Evolutionary conservation across 2,797 vertebrate genomes (phyloP), one percentile per base, ranked within the genome.

Genomic region (Hydrolagus colliei): DNA sequence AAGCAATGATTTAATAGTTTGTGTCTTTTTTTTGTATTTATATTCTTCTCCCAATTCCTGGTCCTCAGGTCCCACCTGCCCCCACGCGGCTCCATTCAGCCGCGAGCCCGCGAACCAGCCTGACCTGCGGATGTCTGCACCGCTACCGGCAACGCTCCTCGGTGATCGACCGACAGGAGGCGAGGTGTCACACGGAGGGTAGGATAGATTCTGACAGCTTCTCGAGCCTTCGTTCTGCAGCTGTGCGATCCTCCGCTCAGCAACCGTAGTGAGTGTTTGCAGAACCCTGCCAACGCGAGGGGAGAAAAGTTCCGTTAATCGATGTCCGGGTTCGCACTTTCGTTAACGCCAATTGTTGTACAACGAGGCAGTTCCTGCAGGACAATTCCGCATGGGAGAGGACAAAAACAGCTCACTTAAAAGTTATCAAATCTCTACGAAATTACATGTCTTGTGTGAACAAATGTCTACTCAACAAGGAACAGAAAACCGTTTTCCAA

Each of bases 1-100:
- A 67, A 79, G 8, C 14, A 63, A 79, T 79, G 61, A 79, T 27
- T 79, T 79, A 18, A 80, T 67, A 67, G 22, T 80, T 80, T 80
- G 41, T 52, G 62, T 4, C 27, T 52, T 80, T 67, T 80, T 67
- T 67, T 14, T 65, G 52, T 61, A 78, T 78, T 78, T 78, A 78
- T 80, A 27, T 16, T 63, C 18, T 65, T 65, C 67, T 2, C 62
- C 13, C 13, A 80, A 27, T 80, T 80, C 13, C 62, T 32, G 18
- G 62, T 32, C 65, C 67, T 80, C 20, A 9, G 22, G 16, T 62
- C 6, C 41, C 65, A 12, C 77, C 13, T 80, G 22, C 78, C 13
- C 27, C 62, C 20, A 32, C 67, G 11, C 13, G 65, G 14, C 16
- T 80, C 35, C 22, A 27, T 35, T 80, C 22, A 80, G 78, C 62